Percentiles rank a stretch among this genome's conserved stretches.
Evolutionary conservation across 1,140 invertebrate species (phyloP).

Genomic region (Bombyx mori): ASM3026992v2 NC_085110.1:5123001-5123500

Average conservation of each 20-base stretch:
- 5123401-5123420: conserved; percentile 62
- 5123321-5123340: conserved; percentile 26
- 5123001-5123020: not conserved
- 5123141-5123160: conserved; percentile 38
- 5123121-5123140: conserved; percentile 69
- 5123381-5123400: conserved; percentile 66
- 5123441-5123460: conserved; percentile 71
- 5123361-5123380: conserved; percentile 45
- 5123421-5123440: conserved; percentile 66
- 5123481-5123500: conserved; percentile 70
- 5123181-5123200: conserved; percentile 44
- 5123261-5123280: not conserved
- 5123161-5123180: conserved; percentile 47
- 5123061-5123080: conserved; percentile 63
- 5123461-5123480: conserved; percentile 67
- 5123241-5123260: not conserved
- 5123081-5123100: conserved; percentile 64
- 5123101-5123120: conserved; percentile 58
- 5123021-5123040: not conserved
- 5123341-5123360: conserved; percentile 40
- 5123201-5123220: conserved; percentile 8
- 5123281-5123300: not conserved
- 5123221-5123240: too few species aligned
- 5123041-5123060: conserved; percentile 16
- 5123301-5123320: conserved; percentile 6